phyloP scores from a whole-genome alignment of 2,113 vertebrate species.

The Heterotis niloticus region DNA sequence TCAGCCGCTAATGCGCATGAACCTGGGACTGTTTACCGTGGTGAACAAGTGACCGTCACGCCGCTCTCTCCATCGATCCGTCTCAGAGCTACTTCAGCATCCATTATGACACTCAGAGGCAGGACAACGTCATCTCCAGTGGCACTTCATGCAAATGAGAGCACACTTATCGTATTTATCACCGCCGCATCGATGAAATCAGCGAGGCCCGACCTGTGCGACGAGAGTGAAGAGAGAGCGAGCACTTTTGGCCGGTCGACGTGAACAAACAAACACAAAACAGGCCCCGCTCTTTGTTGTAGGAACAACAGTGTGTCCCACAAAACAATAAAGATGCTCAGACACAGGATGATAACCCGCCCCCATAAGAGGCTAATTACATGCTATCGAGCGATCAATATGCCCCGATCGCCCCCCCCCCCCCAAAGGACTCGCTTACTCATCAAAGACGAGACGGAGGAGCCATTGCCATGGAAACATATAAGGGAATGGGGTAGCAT shows the following conservation, averaged over 20 bases:
- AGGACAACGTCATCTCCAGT: not conserved
- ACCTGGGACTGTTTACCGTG: not conserved
- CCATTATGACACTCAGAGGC: conserved; percentile 11
- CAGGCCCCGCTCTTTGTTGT: no score
- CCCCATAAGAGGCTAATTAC: no score
- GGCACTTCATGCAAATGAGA: conserved; percentile 22
- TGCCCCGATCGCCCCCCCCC: no score
- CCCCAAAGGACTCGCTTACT: no score
- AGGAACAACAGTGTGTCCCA: no score
- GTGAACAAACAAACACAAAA: not conserved
- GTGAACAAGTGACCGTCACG: not conserved
- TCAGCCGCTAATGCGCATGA: not conserved
- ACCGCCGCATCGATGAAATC: not conserved
- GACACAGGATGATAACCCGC: no score
- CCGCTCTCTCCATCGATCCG: conserved; percentile 3
- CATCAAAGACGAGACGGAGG: no score
- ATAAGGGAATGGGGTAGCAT: no score
- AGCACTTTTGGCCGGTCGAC: no score
- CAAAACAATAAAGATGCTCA: no score
- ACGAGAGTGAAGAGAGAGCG: not conserved
- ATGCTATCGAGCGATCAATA: no score
- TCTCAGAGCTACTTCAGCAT: conserved; percentile 18
- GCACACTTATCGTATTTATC: not conserved
- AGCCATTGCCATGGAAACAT: no score
- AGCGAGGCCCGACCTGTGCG: not conserved